Base-by-base conservation (phyloP, 2,113 vertebrate species). In the Coryphaenoides rupestris region DNA sequence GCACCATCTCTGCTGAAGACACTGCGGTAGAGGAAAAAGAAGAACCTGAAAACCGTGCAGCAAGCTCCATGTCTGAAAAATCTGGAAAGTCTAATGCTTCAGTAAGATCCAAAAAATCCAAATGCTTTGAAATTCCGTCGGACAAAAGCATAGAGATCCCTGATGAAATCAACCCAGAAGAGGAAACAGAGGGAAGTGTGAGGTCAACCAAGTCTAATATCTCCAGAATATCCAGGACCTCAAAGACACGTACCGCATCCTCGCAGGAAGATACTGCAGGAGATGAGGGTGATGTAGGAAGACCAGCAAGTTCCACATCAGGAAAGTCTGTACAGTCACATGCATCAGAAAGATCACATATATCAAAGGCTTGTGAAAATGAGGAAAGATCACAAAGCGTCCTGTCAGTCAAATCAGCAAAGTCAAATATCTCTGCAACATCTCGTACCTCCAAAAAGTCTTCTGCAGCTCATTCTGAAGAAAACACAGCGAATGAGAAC, bases 331-430 rank as follows among this genome's bases (percentile, higher is more conserved):
- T 12, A 22, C 64, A 54, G 50, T 24, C 62, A 13, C 61, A 62
- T 19, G 16, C 1, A 63, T 76, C 67, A 26, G 60, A 22, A 60
- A 21, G 76, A 83, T 16, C 49, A 58, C 14, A 82, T 76, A 17
- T 74, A 2, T 22, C 66, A 69, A 57, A 64, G 19, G 79, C 82
- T 15, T 62, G 13, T n/a, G 84, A 79, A 16, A 73, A 40, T 28
- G 58, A 62, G 52, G 45, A 60, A 14, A 66, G 63, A 58, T 26
- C 58, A 2, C 50, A 17, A 13, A 74, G 66, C 54, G 12, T 33
- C 14, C 16, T 69, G 19, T 72, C 64, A n/a, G 49, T 1, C n/a
- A 52, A n/a, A 52, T 52, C 49, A 52, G 14, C 49, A 40, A n/a
- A n/a, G n/a, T n/a, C n/a, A n/a, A n/a, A n/a, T n/a, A n/a, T n/a